phyloP scores from a whole-genome alignment of 2,113 vertebrate species.

The Condylura cristata region DNA sequence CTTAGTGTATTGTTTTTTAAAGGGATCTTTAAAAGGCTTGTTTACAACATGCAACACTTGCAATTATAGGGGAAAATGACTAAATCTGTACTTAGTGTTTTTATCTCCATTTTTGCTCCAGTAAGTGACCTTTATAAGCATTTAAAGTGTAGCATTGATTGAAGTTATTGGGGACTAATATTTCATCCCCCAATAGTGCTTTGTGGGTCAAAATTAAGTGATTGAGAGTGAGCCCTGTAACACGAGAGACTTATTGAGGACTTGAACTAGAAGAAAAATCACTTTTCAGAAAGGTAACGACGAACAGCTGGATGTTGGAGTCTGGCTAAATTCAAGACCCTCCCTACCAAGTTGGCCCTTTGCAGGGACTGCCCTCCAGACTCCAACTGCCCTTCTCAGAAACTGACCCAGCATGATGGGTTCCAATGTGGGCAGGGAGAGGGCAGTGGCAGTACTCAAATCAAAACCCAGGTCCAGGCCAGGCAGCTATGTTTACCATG shows the following conservation, averaged over 20 bases:
- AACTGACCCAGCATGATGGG: not conserved
- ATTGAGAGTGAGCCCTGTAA: constrained; percentile 1
- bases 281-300: not conserved
- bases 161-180: constrained; percentile 34
- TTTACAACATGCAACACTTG: constrained; percentile 65
- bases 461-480: not conserved
- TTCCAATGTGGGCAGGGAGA: not conserved
- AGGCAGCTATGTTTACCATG: not conserved
- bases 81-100: constrained; percentile 47
- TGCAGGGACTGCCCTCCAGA: not conserved
- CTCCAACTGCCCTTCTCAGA: not conserved
- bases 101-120: constrained; percentile 41
- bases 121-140: constrained; percentile 45
- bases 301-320: not conserved
- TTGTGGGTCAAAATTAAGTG: constrained; percentile 55
- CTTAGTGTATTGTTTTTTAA: constrained; percentile 66
- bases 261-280: not conserved
- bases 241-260: not conserved
- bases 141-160: not conserved
- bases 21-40: constrained; percentile 66
- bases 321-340: constrained; percentile 14
- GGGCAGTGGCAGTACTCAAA: not conserved
- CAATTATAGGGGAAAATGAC: constrained; percentile 70
- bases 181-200: constrained; percentile 27
- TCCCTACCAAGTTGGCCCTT: not conserved